A percentile compares a stretch with the other conserved stretches of the same genome.
These are phyloP conservation scores for Metacarcinus magister DNA, from an alignment of 2,888 invertebrate genomes.

Conservation along the genomic window DNA sequence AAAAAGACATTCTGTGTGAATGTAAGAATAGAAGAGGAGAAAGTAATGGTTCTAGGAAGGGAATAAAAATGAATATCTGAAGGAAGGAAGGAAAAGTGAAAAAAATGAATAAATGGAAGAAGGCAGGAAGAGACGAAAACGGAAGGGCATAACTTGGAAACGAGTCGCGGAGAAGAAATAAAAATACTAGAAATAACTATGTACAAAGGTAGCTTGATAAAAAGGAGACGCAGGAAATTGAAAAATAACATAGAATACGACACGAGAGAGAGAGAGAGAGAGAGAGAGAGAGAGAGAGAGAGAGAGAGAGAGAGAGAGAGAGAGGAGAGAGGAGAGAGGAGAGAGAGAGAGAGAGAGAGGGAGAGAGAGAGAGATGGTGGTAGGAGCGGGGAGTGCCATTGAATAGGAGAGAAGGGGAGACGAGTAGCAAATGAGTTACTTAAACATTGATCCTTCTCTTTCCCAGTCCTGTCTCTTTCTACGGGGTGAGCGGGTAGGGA, in stretches of 20 bases:
- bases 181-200: not conserved
- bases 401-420: conserved; percentile 43
- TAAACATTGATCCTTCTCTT: conserved; percentile 33
- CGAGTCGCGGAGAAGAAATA: not conserved
- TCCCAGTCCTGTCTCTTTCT: not conserved
- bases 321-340: not conserved
- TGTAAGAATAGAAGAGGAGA: conserved; percentile 17
- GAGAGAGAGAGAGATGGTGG: conserved; percentile 59
- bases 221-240: not conserved
- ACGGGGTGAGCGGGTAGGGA: not conserved
- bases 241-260: conserved; percentile 45
- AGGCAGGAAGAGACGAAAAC: not conserved
- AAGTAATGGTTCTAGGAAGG: conserved; percentile 1
- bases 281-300: conserved; percentile 61
- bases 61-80: conserved; percentile 5
- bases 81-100: not conserved
- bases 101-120: not conserved
- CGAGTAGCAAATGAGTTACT: conserved; percentile 32
- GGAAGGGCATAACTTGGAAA: not conserved
- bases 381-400: not conserved
- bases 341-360: conserved; percentile 55
- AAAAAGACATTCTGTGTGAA: not conserved
- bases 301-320: conserved; percentile 58
- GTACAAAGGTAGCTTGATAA: not conserved
- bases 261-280: conserved; percentile 1